Evolutionary conservation across 2,113 vertebrate species (phyloP).

Genomic region (Gasterosteus aculeatus): DNA sequence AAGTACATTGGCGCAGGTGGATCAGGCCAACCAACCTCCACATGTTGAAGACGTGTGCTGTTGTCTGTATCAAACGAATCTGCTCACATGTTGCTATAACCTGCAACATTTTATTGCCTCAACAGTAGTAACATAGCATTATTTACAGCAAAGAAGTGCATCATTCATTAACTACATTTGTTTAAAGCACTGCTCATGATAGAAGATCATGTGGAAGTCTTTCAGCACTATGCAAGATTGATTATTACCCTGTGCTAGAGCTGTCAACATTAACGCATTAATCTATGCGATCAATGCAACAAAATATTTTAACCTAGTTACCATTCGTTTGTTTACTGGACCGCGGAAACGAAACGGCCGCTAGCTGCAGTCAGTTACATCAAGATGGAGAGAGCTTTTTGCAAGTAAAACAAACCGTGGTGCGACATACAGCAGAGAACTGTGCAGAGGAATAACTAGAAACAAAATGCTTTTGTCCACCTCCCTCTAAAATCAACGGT

Average conservation of each 20-base stretch:
- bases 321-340: too few species aligned
- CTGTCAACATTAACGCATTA: too few species aligned
- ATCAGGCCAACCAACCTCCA: neutral
- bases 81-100: neutral
- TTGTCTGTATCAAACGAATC: neutral
- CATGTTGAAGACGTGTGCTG: neutral
- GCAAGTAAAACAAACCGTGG: too few species aligned
- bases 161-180: neutral
- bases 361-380: too few species aligned
- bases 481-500: neutral
- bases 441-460: too few species aligned
- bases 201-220: neutral
- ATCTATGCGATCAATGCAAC: too few species aligned
- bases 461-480: neutral
- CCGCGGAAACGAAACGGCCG: too few species aligned
- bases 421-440: too few species aligned
- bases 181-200: neutral
- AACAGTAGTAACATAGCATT: neutral
- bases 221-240: neutral
- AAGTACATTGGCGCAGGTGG: neutral
- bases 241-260: neutral
- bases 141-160: neutral
- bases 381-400: too few species aligned
- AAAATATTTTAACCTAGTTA: too few species aligned
- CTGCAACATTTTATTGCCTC: neutral